These are phyloP conservation scores for Agrochola lychnidis DNA, from an alignment of 2,888 invertebrate genomes.

Conservation along the genomic window DNA sequence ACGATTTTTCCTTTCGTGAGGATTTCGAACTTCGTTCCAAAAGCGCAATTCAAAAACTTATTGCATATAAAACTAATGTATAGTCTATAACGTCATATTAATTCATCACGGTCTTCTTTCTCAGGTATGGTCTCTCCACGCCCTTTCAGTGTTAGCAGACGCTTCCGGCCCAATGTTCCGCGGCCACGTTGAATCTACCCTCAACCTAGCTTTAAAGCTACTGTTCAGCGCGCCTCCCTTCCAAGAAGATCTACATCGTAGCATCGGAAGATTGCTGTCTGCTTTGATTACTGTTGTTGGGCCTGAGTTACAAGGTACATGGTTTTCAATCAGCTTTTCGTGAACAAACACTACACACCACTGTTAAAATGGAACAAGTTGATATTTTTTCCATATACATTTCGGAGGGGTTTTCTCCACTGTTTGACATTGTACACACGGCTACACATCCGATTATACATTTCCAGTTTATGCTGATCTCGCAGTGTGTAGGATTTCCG, in stretches of 20 bases:
- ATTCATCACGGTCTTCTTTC: not conserved
- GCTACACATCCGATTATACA: too few relatives aligned
- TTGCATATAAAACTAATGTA: not conserved
- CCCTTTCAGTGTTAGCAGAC: slow-evolving; percentile 98
- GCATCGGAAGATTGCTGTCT: slow-evolving; percentile 97
- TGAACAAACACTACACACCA: not conserved
- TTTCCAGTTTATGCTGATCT: too few relatives aligned
- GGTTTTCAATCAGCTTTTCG: not conserved
- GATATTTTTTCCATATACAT: too few relatives aligned
- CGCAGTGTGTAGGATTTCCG: too few relatives aligned
- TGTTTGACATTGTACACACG: too few relatives aligned
- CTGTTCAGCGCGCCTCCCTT: slow-evolving; percentile 97
- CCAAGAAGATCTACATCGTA: slow-evolving; percentile 96
- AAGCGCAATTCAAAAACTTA: not conserved
- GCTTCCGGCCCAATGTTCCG: slow-evolving; percentile 99
- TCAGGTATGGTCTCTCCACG: slow-evolving; percentile 98
- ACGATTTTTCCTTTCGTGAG: too few relatives aligned
- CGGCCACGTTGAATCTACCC: slow-evolving; percentile 98
- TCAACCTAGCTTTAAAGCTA: slow-evolving; percentile 97
- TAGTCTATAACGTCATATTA: not conserved
- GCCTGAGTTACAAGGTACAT: slow-evolving; percentile 97
- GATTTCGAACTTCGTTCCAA: not conserved
- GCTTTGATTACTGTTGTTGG: slow-evolving; percentile 99
- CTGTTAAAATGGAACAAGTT: too few relatives aligned
- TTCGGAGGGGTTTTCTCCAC: too few relatives aligned